These are phyloP conservation scores for Drosophila melanosoma DNA, from an alignment of 2,888 invertebrate genomes.

Conservation along the genomic window DNA sequence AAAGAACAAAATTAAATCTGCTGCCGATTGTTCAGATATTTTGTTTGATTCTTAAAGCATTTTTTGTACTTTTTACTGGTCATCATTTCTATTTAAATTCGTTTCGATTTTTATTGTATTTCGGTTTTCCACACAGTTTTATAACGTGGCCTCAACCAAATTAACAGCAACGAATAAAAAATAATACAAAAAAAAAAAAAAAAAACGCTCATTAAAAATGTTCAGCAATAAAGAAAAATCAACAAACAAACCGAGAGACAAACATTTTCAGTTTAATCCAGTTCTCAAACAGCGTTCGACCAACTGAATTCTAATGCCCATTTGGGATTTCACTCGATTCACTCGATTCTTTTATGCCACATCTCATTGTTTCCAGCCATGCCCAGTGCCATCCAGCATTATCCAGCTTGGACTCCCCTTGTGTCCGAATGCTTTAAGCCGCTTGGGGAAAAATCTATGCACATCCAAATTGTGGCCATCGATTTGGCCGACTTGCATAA, in stretches of 20 bases:
- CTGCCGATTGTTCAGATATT: slow-evolving; percentile 29
- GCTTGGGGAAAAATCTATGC: slow-evolving; percentile 61
- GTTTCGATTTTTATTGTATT: slow-evolving; percentile 66
- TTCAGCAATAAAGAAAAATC: slow-evolving; percentile 9
- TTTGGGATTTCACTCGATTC: slow-evolving; percentile 7
- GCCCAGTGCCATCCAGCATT: background rate
- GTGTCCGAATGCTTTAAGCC: slow-evolving; percentile 35
- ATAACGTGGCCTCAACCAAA: slow-evolving; percentile 47
- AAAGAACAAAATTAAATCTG: slow-evolving; percentile 4
- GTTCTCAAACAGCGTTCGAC: slow-evolving; percentile 1
- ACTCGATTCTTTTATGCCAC: slow-evolving; percentile 10
- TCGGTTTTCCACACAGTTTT: slow-evolving; percentile 31
- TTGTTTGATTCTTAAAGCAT: slow-evolving; percentile 20
- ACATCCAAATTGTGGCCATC: slow-evolving; percentile 56
- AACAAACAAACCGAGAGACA: slow-evolving; percentile 4
- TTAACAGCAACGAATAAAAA: slow-evolving; percentile 51
- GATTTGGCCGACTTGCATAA: slow-evolving; percentile 59
- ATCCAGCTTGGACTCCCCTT: background rate
- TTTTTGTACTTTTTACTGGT: slow-evolving; percentile 43
- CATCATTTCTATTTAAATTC: slow-evolving; percentile 63
- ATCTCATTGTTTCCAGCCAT: slow-evolving; percentile 13
- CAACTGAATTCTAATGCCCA: background rate
- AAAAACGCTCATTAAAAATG: slow-evolving; percentile 44
- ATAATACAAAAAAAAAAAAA: slow-evolving; percentile 40
- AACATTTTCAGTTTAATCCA: slow-evolving; percentile 17